phyloP scores from a whole-genome alignment of 2,888 invertebrate genomes.

The Orthosia gothica region DNA sequence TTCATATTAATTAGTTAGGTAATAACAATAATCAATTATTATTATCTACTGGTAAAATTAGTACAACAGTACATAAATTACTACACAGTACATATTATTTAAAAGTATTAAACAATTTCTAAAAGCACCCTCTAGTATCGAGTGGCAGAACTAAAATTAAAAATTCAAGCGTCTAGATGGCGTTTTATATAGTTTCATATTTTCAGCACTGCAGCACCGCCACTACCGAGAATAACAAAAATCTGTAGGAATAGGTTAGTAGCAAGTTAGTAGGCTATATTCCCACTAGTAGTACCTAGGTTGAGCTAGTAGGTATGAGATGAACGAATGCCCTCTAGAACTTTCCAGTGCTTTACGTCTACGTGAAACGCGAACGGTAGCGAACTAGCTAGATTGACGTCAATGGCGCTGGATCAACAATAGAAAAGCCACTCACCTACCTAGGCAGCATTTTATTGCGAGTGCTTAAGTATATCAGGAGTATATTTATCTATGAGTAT shows the following conservation, averaged over 20 bases:
- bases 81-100: too few species aligned
- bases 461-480: not conserved
- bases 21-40: too few species aligned
- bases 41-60: not conserved
- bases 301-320: too few species aligned
- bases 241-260: not conserved
- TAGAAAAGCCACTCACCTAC: not conserved
- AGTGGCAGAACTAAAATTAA: constrained; percentile 5
- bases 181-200: not conserved
- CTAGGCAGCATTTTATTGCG: not conserved
- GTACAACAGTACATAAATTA: not conserved
- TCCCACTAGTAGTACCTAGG: not conserved
- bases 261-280: too few species aligned
- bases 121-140: constrained; percentile 43
- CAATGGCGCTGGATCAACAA: constrained; percentile 42
- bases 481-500: too few species aligned
- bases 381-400: constrained; percentile 17
- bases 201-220: too few species aligned
- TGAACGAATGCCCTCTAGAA: not conserved
- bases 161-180: not conserved
- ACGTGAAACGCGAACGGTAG: not conserved
- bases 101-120: not conserved
- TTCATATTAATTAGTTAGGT: too few species aligned
- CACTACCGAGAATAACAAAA: not conserved
- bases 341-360: not conserved